Percentiles rank a stretch among this genome's conserved stretches.
Evolutionary conservation across 2,888 invertebrate species (phyloP).

Genomic region (Apotomis betuletana): DNA sequence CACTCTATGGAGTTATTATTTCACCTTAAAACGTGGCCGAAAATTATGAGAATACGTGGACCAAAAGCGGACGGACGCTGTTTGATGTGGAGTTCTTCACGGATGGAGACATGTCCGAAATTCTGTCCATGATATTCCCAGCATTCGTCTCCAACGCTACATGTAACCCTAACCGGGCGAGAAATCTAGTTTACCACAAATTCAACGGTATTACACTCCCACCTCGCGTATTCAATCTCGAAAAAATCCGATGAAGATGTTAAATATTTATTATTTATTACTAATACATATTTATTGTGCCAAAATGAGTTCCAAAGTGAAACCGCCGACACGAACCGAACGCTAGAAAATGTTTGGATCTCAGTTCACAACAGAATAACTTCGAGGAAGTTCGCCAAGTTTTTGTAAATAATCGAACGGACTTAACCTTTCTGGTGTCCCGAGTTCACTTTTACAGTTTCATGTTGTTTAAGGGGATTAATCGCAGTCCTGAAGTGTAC

Average conservation of each 20-base stretch:
- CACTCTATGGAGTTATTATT: too few relatives aligned
- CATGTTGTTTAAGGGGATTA: neutral
- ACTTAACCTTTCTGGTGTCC: conserved; percentile 20
- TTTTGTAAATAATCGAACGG: conserved; percentile 30
- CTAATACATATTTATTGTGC: conserved; percentile 28
- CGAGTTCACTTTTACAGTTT: conserved; percentile 21
- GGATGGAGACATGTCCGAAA: too few relatives aligned
- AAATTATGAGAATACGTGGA: too few relatives aligned
- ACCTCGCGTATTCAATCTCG: conserved; percentile 3
- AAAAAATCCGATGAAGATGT: conserved; percentile 2
- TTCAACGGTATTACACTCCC: neutral
- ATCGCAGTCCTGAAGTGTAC: neutral
- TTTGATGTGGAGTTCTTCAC: too few relatives aligned
- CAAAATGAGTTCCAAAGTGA: conserved; percentile 23
- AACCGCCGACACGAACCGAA: conserved; percentile 18
- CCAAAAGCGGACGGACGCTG: too few relatives aligned
- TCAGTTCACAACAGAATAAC: conserved; percentile 25
- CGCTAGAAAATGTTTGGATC: conserved; percentile 20
- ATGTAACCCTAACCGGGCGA: too few relatives aligned
- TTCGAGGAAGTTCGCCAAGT: neutral
- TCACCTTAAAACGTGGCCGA: too few relatives aligned
- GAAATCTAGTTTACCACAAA: neutral
- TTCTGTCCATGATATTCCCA: too few relatives aligned
- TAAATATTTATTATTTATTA: conserved; percentile 27
- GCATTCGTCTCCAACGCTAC: too few relatives aligned